Percentiles rank a stretch among this genome's conserved stretches.
phyloP scores from a whole-genome alignment of 1,140 invertebrate genomes.

The Pseudoatta argentina region DNA sequence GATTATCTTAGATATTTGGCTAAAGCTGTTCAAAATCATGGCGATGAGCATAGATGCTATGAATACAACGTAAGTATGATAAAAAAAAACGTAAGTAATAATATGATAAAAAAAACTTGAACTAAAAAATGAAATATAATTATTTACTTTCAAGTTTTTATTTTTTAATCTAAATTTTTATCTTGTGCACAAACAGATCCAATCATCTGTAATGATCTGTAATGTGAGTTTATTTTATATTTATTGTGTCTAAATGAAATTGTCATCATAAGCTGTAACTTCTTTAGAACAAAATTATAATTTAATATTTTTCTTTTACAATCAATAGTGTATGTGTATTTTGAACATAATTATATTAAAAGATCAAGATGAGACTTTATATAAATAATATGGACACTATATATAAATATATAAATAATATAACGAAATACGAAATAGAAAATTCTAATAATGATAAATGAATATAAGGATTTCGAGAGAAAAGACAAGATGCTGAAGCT shows the following conservation, averaged over 20 bases:
- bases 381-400: conserved; percentile 8
- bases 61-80: conserved; percentile 42
- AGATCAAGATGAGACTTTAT: not conserved
- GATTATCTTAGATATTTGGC: conserved; percentile 68
- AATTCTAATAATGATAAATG: conserved; percentile 12
- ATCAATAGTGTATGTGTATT: not conserved
- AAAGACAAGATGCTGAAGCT: conserved; percentile 77
- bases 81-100: conserved; percentile 30
- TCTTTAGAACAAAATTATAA: not conserved
- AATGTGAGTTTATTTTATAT: not conserved
- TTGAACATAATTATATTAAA: not conserved
- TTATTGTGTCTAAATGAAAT: not conserved
- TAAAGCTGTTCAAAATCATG: not conserved
- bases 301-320: not conserved
- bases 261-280: not conserved
- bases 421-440: not conserved
- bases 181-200: not conserved
- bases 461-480: conserved; percentile 66
- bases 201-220: not conserved
- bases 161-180: not conserved
- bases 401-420: not conserved
- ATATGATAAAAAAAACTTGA: not conserved
- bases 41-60: conserved; percentile 71
- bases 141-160: not conserved
- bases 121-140: conserved; percentile 1